phyloP scores from a whole-genome alignment of 2,113 vertebrate genomes.

The Nesospiza acunhae region DNA sequence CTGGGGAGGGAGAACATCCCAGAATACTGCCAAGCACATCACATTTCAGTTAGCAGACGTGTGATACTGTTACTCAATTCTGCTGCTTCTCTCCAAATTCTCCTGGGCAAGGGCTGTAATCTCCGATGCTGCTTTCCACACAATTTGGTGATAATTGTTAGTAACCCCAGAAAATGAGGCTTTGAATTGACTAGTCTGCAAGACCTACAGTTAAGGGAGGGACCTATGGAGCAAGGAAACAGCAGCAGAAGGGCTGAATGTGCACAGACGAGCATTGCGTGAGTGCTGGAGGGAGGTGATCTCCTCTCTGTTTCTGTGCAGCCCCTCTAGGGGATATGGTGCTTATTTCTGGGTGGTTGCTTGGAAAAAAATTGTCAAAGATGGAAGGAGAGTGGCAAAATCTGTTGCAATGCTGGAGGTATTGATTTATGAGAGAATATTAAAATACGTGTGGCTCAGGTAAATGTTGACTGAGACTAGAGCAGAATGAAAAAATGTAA shows the following conservation, averaged over 20 bases:
- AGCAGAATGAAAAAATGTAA: neutral
- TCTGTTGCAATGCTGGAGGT: neutral
- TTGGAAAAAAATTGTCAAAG: neutral
- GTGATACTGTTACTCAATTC: neutral
- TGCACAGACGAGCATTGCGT: fast-evolving
- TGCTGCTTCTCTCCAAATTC: neutral
- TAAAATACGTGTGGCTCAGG: neutral
- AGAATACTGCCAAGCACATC: neutral
- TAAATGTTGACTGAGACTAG: slow-evolving; percentile 2
- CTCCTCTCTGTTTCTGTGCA: neutral
- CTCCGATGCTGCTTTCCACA: neutral
- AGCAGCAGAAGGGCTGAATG: neutral
- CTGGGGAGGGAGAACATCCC: neutral
- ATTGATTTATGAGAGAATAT: slow-evolving; percentile 37
- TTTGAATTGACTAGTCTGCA: neutral
- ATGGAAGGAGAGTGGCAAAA: neutral
- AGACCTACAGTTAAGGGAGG: neutral
- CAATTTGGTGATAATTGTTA: neutral
- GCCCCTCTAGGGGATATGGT: neutral
- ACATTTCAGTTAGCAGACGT: neutral
- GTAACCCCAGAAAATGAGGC: neutral
- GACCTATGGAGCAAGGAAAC: neutral
- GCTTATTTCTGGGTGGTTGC: neutral
- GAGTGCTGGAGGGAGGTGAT: neutral
- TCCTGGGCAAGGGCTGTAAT: neutral